phyloP scores from a whole-genome alignment of 2,888 invertebrate species.

The Papilio gigon region DNA sequence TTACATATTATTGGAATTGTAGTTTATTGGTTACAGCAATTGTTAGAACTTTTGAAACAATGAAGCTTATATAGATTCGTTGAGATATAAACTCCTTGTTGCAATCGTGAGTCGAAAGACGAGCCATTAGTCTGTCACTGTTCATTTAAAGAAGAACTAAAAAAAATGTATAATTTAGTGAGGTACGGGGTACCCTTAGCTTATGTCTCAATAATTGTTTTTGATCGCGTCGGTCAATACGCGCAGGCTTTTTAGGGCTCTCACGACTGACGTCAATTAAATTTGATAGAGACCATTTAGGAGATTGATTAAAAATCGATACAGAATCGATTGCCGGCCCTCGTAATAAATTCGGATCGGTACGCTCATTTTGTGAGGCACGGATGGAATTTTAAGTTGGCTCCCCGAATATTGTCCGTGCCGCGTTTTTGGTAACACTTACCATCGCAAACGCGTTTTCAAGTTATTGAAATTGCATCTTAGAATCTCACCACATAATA shows the following conservation, averaged over 20 bases:
- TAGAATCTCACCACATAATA: background rate
- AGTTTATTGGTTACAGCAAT: background rate
- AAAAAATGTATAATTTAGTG: slow-evolving; percentile 48
- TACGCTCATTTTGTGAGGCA: slow-evolving; percentile 40
- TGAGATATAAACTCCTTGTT: slow-evolving; percentile 1
- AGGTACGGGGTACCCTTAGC: slow-evolving; percentile 52
- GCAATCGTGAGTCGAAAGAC: slow-evolving; percentile 11
- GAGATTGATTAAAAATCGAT: slow-evolving; percentile 75
- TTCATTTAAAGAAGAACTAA: slow-evolving; percentile 8
- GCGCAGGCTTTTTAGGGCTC: slow-evolving; percentile 57
- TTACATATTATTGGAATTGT: background rate
- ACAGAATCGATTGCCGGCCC: slow-evolving; percentile 59
- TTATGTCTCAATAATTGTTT: slow-evolving; percentile 53
- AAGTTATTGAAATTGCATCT: slow-evolving; percentile 2
- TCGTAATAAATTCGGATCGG: slow-evolving; percentile 57
- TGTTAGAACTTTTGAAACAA: background rate
- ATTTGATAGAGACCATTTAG: slow-evolving; percentile 71
- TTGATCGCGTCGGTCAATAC: slow-evolving; percentile 46
- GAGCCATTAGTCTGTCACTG: slow-evolving; percentile 18
- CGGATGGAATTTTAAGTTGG: slow-evolving; percentile 40
- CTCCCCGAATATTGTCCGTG: slow-evolving; percentile 15
- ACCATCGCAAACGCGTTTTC: background rate
- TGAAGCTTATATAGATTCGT: background rate
- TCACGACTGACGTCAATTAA: slow-evolving; percentile 74
- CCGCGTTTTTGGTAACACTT: slow-evolving; percentile 23